Conservation (phyloP, 2,113 vertebrate species). For the Halcyon malimbica region DNA sequence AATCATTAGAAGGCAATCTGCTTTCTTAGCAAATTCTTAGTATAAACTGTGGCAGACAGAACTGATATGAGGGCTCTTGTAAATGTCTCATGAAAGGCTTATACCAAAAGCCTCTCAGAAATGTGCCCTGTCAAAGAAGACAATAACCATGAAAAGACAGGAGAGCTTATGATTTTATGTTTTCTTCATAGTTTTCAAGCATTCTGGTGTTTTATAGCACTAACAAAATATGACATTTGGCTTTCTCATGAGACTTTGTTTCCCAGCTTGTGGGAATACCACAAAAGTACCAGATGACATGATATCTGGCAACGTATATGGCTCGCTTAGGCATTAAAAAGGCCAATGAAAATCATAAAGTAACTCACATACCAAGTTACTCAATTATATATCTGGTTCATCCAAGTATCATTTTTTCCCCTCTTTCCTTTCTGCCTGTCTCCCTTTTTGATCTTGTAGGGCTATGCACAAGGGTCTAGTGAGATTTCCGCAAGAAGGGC, state of each 20-base stretch:
- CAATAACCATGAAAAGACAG: constrained; percentile 30
- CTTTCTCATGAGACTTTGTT: constrained; percentile 36
- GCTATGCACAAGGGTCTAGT: neutral
- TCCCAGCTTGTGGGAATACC: constrained; percentile 56
- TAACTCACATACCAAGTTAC: neutral
- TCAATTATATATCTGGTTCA: neutral
- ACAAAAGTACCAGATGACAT: constrained; percentile 58
- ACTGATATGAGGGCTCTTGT: neutral
- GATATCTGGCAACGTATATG: constrained; percentile 34
- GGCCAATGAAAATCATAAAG: constrained; percentile 25
- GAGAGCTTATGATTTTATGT: constrained; percentile 30
- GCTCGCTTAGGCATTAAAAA: constrained; percentile 40
- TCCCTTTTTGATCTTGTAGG: neutral
- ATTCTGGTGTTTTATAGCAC: constrained; percentile 46
- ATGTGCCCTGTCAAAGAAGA: constrained; percentile 10
- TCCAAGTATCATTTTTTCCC: neutral
- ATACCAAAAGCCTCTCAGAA: constrained; percentile 28
- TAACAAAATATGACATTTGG: constrained; percentile 44
- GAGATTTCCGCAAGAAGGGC: neutral
- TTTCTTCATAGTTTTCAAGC: constrained; percentile 45
- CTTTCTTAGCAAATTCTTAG: neutral
- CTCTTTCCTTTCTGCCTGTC: neutral
- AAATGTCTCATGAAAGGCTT: constrained; percentile 32
- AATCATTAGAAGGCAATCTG: neutral
- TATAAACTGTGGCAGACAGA: constrained; percentile 16